A percentile compares a stretch with the other conserved stretches of the same genome.
Evolutionary conservation across 1,140 invertebrate genomes (phyloP).

Genomic region (Mya arenaria): DNA sequence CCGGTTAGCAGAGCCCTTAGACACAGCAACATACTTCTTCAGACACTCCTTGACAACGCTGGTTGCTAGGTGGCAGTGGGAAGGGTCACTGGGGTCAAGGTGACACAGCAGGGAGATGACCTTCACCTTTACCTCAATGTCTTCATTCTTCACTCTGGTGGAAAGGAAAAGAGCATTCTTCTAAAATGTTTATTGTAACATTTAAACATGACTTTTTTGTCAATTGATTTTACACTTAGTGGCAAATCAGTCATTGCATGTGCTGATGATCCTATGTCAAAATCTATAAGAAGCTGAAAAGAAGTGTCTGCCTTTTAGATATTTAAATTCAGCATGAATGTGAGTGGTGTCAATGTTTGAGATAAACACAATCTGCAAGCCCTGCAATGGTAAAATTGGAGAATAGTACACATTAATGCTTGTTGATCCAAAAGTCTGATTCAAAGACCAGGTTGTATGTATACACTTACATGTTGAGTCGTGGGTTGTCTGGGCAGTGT

Average conservation of each 20-base stretch:
- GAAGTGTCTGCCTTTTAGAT: too few relatives aligned
- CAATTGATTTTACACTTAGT: background rate
- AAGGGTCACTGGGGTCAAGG: constrained; percentile 46
- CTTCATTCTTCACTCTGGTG: constrained; percentile 61
- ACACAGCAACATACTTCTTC: constrained; percentile 49
- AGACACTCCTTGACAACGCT: constrained; percentile 45
- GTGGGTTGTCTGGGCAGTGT: constrained; percentile 7
- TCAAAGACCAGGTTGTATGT: too few relatives aligned
- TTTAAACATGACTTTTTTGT: background rate
- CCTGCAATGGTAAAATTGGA: too few relatives aligned
- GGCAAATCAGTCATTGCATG: background rate
- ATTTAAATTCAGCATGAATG: too few relatives aligned
- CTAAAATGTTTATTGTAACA: background rate
- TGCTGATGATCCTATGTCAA: too few relatives aligned
- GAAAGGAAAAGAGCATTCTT: background rate
- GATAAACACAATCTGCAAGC: too few relatives aligned
- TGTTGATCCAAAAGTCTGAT: too few relatives aligned
- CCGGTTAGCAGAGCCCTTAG: constrained; percentile 55
- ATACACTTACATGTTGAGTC: too few relatives aligned
- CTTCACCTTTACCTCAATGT: constrained; percentile 59
- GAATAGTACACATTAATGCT: too few relatives aligned
- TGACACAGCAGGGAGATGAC: constrained; percentile 62
- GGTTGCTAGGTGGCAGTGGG: constrained; percentile 57
- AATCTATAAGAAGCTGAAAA: too few relatives aligned
- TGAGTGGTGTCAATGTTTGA: too few relatives aligned